These are phyloP conservation scores for Chlamydotis undulata DNA, from an alignment of 2,113 vertebrate species.

Conservation along the genomic window DNA sequence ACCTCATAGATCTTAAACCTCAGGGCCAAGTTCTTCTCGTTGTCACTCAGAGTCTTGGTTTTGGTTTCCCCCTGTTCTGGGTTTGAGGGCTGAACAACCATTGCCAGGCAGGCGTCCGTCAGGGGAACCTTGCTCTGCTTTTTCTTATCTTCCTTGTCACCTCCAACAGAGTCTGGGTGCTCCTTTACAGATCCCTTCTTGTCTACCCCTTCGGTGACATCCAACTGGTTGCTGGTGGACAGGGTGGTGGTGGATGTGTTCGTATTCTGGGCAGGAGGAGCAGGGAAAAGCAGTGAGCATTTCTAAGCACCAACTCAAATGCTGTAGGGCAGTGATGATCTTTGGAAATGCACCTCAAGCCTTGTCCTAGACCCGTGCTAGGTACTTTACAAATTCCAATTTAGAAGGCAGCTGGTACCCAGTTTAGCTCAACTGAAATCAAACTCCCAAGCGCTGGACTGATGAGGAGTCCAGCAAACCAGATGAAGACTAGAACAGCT, in stretches of 20 bases:
- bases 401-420: neutral
- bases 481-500: neutral
- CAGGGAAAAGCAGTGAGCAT: neutral
- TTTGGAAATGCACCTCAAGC: neutral
- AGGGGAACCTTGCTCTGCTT: constrained; percentile 22
- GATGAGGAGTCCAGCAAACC: neutral
- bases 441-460: neutral
- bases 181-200: constrained; percentile 59
- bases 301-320: neutral
- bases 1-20: constrained; percentile 80
- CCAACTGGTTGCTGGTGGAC: neutral
- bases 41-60: constrained; percentile 17
- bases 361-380: accelerated
- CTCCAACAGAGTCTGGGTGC: constrained; percentile 10
- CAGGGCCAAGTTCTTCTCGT: constrained; percentile 61
- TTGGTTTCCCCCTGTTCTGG: constrained; percentile 55
- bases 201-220: neutral
- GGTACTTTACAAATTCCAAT: neutral
- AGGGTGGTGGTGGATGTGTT: neutral
- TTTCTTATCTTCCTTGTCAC: constrained; percentile 58
- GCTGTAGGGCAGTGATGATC: neutral
- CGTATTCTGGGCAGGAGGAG: constrained; percentile 1
- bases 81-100: neutral
- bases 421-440: neutral
- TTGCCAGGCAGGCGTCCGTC: neutral